phyloP scores from a whole-genome alignment of 2,797 vertebrate species.

The Pyrocephalus nanus region DNA sequence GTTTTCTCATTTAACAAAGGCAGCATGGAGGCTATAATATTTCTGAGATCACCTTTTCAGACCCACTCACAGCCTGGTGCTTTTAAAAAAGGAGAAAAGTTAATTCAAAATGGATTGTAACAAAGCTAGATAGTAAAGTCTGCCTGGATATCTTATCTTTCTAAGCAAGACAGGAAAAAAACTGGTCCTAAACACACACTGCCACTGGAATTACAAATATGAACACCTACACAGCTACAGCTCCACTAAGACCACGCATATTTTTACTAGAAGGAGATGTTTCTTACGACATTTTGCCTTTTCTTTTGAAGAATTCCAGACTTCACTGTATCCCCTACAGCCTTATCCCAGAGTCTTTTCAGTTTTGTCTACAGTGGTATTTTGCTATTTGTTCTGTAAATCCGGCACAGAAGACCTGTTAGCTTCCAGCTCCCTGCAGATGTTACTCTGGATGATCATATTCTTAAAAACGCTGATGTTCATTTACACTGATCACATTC shows the following conservation, averaged over 20 bases:
- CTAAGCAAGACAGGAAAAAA: background rate
- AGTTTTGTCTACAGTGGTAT: background rate
- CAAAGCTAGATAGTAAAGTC: background rate
- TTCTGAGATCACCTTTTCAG: background rate
- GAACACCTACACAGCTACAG: background rate
- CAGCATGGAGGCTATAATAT: background rate
- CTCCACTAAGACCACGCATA: background rate
- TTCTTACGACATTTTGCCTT: background rate
- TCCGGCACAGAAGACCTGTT: background rate
- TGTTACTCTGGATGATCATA: background rate
- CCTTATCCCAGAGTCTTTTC: background rate
- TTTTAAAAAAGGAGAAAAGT: background rate
- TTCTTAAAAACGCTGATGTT: slow-evolving; percentile 17
- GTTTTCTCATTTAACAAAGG: slow-evolving; percentile 3
- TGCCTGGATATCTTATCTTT: background rate
- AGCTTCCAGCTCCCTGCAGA: background rate
- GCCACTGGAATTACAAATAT: background rate
- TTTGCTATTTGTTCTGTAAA: background rate
- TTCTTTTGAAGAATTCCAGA: background rate
- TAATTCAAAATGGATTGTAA: background rate
- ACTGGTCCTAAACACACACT: background rate
- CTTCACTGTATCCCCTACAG: background rate
- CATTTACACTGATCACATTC: slow-evolving; percentile 12
- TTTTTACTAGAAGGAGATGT: background rate
- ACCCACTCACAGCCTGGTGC: background rate